Percentiles rank a stretch among this genome's conserved stretches.
phyloP scores from a whole-genome alignment of 2,888 invertebrate genomes.

The Protophormia terraenovae region DNA sequence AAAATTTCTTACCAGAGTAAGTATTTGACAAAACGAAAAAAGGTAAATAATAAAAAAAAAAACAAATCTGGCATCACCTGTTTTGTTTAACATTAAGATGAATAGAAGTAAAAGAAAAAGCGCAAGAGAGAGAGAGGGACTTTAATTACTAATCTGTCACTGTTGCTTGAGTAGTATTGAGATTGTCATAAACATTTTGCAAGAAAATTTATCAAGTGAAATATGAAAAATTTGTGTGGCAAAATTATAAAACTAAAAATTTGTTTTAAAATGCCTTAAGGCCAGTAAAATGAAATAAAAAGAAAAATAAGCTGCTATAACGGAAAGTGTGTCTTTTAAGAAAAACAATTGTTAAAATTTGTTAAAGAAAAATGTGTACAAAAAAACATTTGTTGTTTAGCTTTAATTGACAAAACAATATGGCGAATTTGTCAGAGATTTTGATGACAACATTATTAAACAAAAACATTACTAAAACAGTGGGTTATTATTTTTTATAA shows the following conservation, averaged over 20 bases:
- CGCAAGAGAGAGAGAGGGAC: background rate
- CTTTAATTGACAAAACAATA: constrained; percentile 59
- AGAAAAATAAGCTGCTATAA: no score
- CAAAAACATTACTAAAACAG: background rate
- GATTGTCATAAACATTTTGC: constrained; percentile 26
- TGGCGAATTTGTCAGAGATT: constrained; percentile 18
- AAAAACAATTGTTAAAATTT: constrained; percentile 19
- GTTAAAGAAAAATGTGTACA: background rate
- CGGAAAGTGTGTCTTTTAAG: background rate
- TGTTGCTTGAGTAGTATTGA: background rate
- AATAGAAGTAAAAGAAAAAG: background rate
- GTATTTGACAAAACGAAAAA: background rate
- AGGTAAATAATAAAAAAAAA: background rate
- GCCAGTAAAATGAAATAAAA: constrained; percentile 1
- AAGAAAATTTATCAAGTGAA: background rate
- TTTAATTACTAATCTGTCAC: constrained; percentile 42
- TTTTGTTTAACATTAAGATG: background rate
- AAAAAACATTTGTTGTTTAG: background rate
- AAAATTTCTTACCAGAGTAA: constrained; percentile 1
- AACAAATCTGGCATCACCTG: constrained; percentile 36
- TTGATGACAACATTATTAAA: no score
- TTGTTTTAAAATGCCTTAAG: constrained; percentile 5
- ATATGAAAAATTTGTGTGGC: background rate
- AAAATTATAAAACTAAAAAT: background rate
- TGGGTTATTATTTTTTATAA: background rate